A percentile compares a stretch with the other conserved stretches of the same genome.
Evolutionary conservation across 2,113 vertebrate species (phyloP).

Genomic region (Bagarius yarrelli): DNA sequence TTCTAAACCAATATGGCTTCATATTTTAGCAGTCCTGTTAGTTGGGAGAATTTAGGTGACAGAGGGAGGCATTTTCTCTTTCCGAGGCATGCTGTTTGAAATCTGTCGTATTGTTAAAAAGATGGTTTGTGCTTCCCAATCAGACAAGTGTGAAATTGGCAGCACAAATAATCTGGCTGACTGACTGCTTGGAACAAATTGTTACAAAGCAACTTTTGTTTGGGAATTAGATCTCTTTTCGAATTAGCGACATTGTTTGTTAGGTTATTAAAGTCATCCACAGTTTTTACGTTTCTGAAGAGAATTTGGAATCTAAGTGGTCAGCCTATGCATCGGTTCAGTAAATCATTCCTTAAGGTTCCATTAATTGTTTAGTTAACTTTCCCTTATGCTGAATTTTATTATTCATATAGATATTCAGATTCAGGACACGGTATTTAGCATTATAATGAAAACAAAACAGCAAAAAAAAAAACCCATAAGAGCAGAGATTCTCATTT

Average conservation of each 20-base stretch:
- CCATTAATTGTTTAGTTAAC: constrained; percentile 47
- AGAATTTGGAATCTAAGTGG: constrained; percentile 52
- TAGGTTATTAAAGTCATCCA: constrained; percentile 48
- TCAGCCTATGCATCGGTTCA: constrained; percentile 41
- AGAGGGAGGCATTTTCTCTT: constrained; percentile 27
- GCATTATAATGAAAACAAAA: constrained; percentile 25
- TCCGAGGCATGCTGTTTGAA: constrained; percentile 6
- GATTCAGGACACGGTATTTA: constrained; percentile 14
- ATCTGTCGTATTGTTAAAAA: constrained; percentile 30
- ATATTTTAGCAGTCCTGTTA: constrained; percentile 20
- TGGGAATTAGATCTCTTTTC: constrained; percentile 38
- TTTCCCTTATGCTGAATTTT: constrained; percentile 43
- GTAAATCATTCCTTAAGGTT: constrained; percentile 43
- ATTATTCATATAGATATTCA: constrained; percentile 45
- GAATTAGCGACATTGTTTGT: constrained; percentile 49
- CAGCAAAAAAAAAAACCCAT: background rate
- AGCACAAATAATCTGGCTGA: constrained; percentile 22
- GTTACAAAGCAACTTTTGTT: constrained; percentile 32
- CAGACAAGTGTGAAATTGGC: constrained; percentile 48
- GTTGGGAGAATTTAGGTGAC: constrained; percentile 26
- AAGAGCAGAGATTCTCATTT: constrained; percentile 38
- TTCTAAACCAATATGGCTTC: background rate
- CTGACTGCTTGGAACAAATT: constrained; percentile 41
- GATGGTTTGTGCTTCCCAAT: constrained; percentile 38
- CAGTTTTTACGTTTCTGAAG: constrained; percentile 42